Evolutionary conservation across 2,113 vertebrate genomes (phyloP), one percentile per base, ranked within the genome.

Genomic region (Austrofundulus limnaeus): DNA sequence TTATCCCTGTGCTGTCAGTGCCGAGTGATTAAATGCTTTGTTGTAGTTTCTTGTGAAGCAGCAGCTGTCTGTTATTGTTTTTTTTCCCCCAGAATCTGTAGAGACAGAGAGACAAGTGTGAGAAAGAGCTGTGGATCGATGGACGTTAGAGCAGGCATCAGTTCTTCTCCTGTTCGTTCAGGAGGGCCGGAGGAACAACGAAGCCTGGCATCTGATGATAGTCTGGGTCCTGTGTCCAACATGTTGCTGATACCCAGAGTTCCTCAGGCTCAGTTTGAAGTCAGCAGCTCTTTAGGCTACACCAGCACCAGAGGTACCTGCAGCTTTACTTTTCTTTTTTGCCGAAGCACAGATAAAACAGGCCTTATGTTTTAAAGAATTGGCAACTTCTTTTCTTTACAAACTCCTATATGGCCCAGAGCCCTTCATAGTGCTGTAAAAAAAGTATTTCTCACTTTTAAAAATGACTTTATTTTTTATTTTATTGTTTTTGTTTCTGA

Each of bases 201-300:
- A 20, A 98, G 97, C 86, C 92, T 98, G 80, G 94, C 96, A 3
- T 99, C 97, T 0, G 95, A 98, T 0, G 97, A 98, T 73, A 97
- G 97, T 78, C 82, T 98, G 82, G 96, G 95, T 38, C 95, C 92
- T 31, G 93, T 96, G 20, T 95, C 97, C 85, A 96, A 95, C 85
- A 94, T 98, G 86, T 87, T 98, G 42, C 93, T 96, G 61, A 98
- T 98, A 66, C 97, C 97, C 0, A 92, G 96, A 2, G 83, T 93
- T 9, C 93, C 94, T 48, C 83, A 92, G 5, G 92, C 92, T 73
- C 95, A 95, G 74, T 98, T 96, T 34, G 97, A 98, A 92, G 95
- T 98, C 93, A 99, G 97, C 93, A 99, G 97, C 84, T 98, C 97
- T 10, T 83, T 99, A 80, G 97, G 97, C 52, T 99, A 98, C 82